Conservation (phyloP, 23 tunicate species). For the Trididemnum miniatum region DNA sequence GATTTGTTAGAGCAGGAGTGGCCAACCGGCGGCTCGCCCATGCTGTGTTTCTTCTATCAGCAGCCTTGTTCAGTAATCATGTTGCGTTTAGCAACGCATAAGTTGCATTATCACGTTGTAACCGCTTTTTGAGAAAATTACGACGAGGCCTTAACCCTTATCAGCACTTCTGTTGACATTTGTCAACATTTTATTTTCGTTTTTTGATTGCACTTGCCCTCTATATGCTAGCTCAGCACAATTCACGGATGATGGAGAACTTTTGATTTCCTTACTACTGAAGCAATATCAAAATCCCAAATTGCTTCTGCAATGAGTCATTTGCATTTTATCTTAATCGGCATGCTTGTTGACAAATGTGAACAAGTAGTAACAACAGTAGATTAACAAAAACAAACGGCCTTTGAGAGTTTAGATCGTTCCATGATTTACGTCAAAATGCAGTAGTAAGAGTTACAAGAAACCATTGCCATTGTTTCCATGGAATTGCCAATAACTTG, state of each 20-base stretch:
- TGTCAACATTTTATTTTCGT: not conserved
- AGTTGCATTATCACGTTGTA: no score
- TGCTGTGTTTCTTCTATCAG: no score
- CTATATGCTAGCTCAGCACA: constrained; percentile 12
- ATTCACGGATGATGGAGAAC: not conserved
- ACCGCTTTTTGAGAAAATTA: no score
- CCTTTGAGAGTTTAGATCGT: no score
- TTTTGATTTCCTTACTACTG: constrained; percentile 4
- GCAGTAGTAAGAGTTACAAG: not conserved
- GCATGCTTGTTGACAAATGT: constrained; percentile 8
- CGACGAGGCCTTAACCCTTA: constrained; percentile 16
- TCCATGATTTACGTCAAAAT: not conserved
- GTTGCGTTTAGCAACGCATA: no score
- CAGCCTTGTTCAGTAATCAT: no score
- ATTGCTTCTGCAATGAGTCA: no score
- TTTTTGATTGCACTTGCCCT: not conserved
- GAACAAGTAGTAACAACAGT: not conserved
- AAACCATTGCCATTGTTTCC: constrained; percentile 9
- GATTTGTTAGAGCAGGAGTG: no score
- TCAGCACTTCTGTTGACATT: constrained; percentile 27
- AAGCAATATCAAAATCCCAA: no score
- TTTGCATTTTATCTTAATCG: constrained; percentile 29
- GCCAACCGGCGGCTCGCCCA: no score
- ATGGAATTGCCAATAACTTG: no score
- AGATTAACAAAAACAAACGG: no score